phyloP scores from a whole-genome alignment of 2,113 vertebrate species.

The Ariopsis seemanni region DNA sequence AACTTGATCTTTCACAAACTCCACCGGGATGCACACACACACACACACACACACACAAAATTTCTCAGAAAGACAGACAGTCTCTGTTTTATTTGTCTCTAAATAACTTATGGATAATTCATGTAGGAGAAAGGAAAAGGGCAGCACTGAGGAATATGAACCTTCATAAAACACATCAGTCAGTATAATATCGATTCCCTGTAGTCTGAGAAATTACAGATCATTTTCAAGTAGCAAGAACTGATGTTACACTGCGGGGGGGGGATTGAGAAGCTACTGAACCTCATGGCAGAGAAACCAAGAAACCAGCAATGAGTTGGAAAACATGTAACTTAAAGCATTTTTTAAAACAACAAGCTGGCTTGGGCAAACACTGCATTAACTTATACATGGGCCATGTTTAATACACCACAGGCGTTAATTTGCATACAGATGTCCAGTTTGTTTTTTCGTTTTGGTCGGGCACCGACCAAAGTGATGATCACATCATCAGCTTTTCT shows the following conservation, averaged over 20 bases:
- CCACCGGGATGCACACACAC: not conserved
- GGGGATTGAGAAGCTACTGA: not conserved
- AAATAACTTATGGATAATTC: not conserved
- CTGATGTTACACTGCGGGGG: not conserved
- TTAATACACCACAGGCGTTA: not conserved
- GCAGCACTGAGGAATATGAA: not conserved
- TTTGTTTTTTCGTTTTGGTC: not conserved
- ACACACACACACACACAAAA: not conserved
- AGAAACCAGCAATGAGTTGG: not conserved
- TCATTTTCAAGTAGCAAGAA: not conserved
- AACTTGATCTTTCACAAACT: constrained; percentile 41
- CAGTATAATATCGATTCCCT: constrained; percentile 1
- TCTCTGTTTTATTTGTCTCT: constrained; percentile 22
- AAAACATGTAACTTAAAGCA: not conserved
- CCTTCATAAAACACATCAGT: not conserved
- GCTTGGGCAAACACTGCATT: not conserved
- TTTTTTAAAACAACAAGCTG: not conserved
- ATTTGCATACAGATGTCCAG: not conserved
- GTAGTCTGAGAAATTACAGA: not conserved
- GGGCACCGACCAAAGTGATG: too few relatives aligned
- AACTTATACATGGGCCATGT: not conserved
- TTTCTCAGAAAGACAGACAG: not conserved
- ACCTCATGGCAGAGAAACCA: not conserved
- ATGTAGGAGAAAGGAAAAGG: not conserved
- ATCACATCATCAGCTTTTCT: too few relatives aligned